These are phyloP conservation scores for Mormyrus lacerda DNA, from an alignment of 2,113 vertebrate species.

Conservation along the genomic window DNA sequence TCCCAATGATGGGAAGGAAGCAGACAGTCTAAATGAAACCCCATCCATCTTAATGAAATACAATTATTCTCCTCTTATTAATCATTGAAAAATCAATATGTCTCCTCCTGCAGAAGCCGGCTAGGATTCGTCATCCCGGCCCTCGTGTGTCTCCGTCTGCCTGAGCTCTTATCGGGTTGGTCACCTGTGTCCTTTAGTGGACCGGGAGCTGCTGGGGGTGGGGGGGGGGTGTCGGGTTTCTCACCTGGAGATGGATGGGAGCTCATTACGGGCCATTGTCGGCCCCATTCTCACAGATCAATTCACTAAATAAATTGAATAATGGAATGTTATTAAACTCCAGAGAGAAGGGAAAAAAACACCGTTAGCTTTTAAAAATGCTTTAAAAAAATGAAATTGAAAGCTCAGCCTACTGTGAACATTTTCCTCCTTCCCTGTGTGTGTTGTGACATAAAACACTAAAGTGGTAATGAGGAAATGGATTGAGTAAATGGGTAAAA, in stretches of 20 bases:
- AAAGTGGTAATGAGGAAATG: background rate
- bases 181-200: slow-evolving; percentile 90
- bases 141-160: slow-evolving; percentile 87
- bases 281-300: slow-evolving; percentile 55
- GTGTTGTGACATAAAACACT: background rate
- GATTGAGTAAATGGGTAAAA: background rate
- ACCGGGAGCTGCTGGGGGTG: slow-evolving; percentile 49
- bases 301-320: slow-evolving; percentile 67
- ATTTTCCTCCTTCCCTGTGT: slow-evolving; percentile 9
- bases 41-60: slow-evolving; percentile 99
- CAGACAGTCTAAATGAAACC: slow-evolving; percentile 99
- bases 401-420: slow-evolving; percentile 35
- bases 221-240: slow-evolving; percentile 29
- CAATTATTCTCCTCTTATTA: slow-evolving; percentile 99
- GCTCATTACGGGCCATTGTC: slow-evolving; percentile 57
- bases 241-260: slow-evolving; percentile 56
- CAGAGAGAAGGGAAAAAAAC: slow-evolving; percentile 26
- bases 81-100: slow-evolving; percentile 99
- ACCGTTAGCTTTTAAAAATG: slow-evolving; percentile 42
- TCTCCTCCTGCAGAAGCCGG: slow-evolving; percentile 87
- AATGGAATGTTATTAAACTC: slow-evolving; percentile 66
- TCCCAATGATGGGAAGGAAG: slow-evolving; percentile 87
- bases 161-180: slow-evolving; percentile 90
- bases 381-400: slow-evolving; percentile 37
- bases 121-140: slow-evolving; percentile 92